Percentiles rank a stretch among this genome's conserved stretches.
phyloP scores from a whole-genome alignment of 1,140 invertebrate genomes.

The Anastrepha ludens region DNA sequence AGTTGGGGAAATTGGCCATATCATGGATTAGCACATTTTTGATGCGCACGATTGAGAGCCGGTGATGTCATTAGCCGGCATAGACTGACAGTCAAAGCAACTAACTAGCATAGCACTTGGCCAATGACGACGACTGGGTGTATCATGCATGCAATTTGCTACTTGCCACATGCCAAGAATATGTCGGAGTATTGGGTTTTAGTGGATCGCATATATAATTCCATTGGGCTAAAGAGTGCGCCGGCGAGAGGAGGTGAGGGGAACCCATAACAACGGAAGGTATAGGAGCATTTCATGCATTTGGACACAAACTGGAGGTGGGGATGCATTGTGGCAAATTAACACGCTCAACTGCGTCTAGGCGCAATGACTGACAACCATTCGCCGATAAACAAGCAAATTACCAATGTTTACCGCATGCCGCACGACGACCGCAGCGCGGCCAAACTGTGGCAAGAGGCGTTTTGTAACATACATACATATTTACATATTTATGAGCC shows the following conservation, averaged over 20 bases:
- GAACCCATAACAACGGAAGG: neutral
- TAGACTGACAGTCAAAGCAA: neutral
- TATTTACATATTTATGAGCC: constrained; percentile 4
- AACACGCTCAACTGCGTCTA: constrained; percentile 12
- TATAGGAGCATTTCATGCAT: neutral
- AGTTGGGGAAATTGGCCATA: neutral
- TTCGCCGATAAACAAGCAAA: constrained; percentile 40
- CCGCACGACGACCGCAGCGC: neutral
- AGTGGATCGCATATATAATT: neutral
- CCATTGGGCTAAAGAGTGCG: neutral
- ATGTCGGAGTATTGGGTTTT: neutral
- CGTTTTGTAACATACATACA: neutral
- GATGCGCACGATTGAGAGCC: neutral
- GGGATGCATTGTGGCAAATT: constrained; percentile 13
- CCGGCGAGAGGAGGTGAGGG: neutral
- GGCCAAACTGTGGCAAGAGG: neutral
- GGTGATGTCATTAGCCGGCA: neutral
- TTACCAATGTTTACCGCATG: constrained; percentile 51
- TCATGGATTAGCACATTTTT: constrained; percentile 25
- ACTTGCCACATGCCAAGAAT: constrained; percentile 3
- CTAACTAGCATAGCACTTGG: neutral
- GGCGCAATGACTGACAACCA: constrained; percentile 40
- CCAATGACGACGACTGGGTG: neutral
- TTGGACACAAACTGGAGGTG: neutral
- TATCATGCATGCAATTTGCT: constrained; percentile 4